A percentile compares a stretch with the other conserved stretches of the same genome.
These are phyloP conservation scores for Hyaena hyaena DNA, from an alignment of 2,113 vertebrate species.

Conservation along the genomic window DNA sequence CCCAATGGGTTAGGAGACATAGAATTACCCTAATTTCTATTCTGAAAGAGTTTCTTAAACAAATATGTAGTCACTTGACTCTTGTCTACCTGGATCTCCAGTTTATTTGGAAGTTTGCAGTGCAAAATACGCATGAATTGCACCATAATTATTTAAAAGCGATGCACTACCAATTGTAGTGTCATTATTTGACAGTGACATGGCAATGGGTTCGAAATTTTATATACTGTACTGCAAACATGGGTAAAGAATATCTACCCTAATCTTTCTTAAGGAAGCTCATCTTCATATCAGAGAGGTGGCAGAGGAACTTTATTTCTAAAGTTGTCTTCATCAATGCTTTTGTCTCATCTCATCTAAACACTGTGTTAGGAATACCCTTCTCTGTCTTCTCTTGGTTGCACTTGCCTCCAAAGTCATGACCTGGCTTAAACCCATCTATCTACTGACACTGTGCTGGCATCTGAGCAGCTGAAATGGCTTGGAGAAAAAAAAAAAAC, in stretches of 20 bases:
- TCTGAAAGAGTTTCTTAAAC: slow-evolving; percentile 47
- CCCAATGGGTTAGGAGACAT: neutral
- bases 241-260: neutral
- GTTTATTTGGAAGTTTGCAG: neutral
- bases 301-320: slow-evolving; percentile 9
- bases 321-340: neutral
- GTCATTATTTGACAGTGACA: slow-evolving; percentile 31
- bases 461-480: neutral
- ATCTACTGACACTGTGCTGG: neutral
- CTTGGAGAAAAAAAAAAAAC: neutral
- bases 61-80: slow-evolving; percentile 1
- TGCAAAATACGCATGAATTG: neutral
- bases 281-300: neutral
- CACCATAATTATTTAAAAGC: slow-evolving; percentile 22
- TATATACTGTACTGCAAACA: neutral
- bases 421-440: neutral
- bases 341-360: slow-evolving; percentile 40
- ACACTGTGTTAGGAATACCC: neutral
- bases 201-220: neutral
- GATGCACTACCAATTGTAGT: neutral
- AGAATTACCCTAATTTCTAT: slow-evolving; percentile 34
- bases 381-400: neutral
- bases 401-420: neutral
- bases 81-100: neutral
- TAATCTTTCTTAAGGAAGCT: slow-evolving; percentile 46